These are phyloP conservation scores for Sylvia atricapilla DNA, from an alignment of 2,113 vertebrate genomes.

Conservation along the genomic window DNA sequence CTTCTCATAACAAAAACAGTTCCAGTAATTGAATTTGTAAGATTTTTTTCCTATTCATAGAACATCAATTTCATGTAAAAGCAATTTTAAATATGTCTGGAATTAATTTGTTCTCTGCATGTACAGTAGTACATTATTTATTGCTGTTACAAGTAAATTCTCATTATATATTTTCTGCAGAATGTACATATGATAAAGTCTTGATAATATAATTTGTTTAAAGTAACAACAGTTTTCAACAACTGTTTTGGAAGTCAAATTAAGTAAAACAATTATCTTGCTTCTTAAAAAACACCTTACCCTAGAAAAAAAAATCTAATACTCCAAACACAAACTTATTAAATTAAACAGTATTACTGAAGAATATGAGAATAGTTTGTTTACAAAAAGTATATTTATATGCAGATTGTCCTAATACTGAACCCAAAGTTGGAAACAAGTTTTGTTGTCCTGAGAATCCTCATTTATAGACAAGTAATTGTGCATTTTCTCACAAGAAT, in stretches of 20 bases:
- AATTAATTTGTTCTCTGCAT: constrained; percentile 30
- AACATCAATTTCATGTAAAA: constrained; percentile 26
- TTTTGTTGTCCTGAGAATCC: background rate
- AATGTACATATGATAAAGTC: constrained; percentile 36
- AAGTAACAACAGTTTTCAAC: constrained; percentile 17
- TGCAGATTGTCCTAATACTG: background rate
- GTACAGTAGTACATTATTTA: constrained; percentile 27
- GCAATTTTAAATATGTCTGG: background rate
- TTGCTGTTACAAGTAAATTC: constrained; percentile 36
- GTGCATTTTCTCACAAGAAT: background rate
- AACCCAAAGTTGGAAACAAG: background rate
- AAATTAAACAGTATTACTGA: background rate
- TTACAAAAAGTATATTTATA: background rate
- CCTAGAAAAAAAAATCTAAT: background rate
- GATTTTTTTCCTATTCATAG: constrained; percentile 3
- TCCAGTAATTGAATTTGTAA: constrained; percentile 40
- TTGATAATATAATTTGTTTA: constrained; percentile 5
- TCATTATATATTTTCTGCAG: constrained; percentile 48
- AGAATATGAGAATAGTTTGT: background rate
- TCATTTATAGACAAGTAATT: background rate
- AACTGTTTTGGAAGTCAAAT: background rate
- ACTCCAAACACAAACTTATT: background rate
- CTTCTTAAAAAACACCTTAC: constrained; percentile 18
- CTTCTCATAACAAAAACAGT: constrained; percentile 18
- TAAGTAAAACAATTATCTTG: background rate